Evolutionary conservation across 2,797 vertebrate species (phyloP), one percentile per base, ranked within the genome.

Genomic region (Fratercula arctica): DNA sequence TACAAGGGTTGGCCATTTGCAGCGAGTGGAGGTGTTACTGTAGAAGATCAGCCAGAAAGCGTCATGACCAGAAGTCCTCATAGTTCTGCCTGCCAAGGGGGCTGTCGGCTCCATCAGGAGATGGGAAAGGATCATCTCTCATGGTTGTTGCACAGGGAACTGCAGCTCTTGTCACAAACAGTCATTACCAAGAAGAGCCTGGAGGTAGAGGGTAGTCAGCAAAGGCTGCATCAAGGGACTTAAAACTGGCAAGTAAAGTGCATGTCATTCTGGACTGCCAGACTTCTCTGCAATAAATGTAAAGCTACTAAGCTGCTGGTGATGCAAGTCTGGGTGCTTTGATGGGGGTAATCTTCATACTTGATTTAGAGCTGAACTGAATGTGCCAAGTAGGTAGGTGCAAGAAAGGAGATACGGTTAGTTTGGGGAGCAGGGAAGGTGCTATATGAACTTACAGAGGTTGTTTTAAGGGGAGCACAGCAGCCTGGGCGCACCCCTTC

Each of bases 31-130:
- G 57, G 13, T 84, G 68, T 59, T 53, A 35, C 64, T 16, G 54
- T 50, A 60, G 68, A 75, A 78, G 91, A 76, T 13, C 23, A 89
- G 54, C 68, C 94, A 94, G 66, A 92, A 95, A 63, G 20, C 3
- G 0, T 84, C 63, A 39, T 11, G 64, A 82, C 51, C 84, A 86
- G 84, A 90, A 90, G 61, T 63, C 60, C 64, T 93, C 25, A 3
- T 74, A 41, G 72, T 77, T 91, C 35, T 91, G 79, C 35, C 72
- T 95, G 79, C 69, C 73, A 85, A 46, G 43, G 35, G 76, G 29
- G 18, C 61, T 90, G 64, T 51, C 85, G 89, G 25, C 67, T 93
- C 82, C 66, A 82, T 64, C 78, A 69, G 77, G 79, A 91, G 54
- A 46, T 63, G 25, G 53, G 66, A 89, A 70, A 61, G 29, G 29